phyloP scores from a whole-genome alignment of 2,113 vertebrate genomes.

The Rissa tridactyla region DNA sequence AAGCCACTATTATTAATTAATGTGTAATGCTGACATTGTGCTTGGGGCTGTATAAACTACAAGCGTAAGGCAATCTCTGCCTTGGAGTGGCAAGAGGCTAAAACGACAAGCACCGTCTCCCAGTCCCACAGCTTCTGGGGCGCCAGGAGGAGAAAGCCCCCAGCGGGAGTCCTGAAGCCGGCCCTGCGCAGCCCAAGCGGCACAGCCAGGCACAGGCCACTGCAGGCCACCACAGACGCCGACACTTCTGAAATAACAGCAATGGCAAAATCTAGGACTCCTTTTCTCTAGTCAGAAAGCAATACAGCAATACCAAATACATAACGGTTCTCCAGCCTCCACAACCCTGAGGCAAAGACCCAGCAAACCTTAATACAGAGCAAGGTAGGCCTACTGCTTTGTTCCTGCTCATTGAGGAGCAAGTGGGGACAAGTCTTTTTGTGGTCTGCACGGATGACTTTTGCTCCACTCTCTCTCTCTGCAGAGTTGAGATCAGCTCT shows the following conservation, averaged over 20 bases:
- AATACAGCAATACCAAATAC: neutral
- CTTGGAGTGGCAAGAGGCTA: slow-evolving; percentile 24
- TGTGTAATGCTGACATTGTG: slow-evolving; percentile 47
- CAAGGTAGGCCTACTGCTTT: neutral
- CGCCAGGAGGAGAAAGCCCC: neutral
- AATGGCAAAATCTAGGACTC: neutral
- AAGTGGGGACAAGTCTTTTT: neutral
- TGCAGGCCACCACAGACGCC: neutral
- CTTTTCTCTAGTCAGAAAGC: neutral
- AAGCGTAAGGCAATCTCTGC: slow-evolving; percentile 27
- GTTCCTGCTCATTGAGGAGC: neutral
- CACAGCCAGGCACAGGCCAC: neutral
- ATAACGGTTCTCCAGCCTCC: neutral
- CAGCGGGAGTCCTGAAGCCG: neutral
- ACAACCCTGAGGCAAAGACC: neutral
- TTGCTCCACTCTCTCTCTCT: neutral
- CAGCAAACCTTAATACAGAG: neutral
- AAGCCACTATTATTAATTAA: slow-evolving; percentile 69
- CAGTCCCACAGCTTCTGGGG: neutral
- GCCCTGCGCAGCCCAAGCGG: neutral
- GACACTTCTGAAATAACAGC: neutral
- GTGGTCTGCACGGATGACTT: neutral
- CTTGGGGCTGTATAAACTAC: slow-evolving; percentile 54
- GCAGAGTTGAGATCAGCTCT: neutral
- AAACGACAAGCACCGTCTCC: neutral